Conservation (phyloP, 2,888 invertebrate genomes). For the Diplolepis rosae region DNA sequence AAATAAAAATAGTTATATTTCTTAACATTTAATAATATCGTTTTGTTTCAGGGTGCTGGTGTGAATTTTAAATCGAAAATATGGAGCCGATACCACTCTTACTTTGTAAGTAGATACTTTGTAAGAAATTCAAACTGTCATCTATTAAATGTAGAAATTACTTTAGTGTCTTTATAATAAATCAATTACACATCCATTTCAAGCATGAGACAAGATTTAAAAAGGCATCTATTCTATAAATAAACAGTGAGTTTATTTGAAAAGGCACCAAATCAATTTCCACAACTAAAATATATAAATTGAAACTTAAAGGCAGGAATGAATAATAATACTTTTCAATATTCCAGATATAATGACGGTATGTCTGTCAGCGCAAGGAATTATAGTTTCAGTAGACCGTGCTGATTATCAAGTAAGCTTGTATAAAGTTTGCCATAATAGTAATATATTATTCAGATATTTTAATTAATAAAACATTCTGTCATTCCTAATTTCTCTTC, state of each 20-base stretch:
- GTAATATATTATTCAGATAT: constrained; percentile 1
- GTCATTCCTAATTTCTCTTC: neutral
- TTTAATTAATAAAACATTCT: neutral
- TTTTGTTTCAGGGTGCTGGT: constrained; percentile 53
- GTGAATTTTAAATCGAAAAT: neutral
- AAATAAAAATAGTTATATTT: neutral
- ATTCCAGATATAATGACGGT: constrained; percentile 58
- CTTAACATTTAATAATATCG: neutral
- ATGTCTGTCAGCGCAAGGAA: constrained; percentile 59
- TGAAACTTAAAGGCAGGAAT: neutral
- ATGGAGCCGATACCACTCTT: constrained; percentile 38
- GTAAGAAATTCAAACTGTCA: neutral
- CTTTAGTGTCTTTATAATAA: no score
- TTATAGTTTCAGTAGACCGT: constrained; percentile 66
- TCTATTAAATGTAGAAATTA: no score
- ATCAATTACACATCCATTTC: no score
- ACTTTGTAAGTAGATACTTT: constrained; percentile 48
- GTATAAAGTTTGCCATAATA: neutral
- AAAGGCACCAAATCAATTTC: no score
- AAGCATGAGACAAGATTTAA: no score
- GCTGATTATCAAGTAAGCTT: constrained; percentile 63
- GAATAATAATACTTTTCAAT: neutral
- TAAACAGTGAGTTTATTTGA: no score
- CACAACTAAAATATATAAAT: neutral
- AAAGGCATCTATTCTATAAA: no score